A percentile compares a stretch with the other conserved stretches of the same genome.
Evolutionary conservation across 2,888 invertebrate species (phyloP).

Genomic region (Xiphydria camelus): DNA sequence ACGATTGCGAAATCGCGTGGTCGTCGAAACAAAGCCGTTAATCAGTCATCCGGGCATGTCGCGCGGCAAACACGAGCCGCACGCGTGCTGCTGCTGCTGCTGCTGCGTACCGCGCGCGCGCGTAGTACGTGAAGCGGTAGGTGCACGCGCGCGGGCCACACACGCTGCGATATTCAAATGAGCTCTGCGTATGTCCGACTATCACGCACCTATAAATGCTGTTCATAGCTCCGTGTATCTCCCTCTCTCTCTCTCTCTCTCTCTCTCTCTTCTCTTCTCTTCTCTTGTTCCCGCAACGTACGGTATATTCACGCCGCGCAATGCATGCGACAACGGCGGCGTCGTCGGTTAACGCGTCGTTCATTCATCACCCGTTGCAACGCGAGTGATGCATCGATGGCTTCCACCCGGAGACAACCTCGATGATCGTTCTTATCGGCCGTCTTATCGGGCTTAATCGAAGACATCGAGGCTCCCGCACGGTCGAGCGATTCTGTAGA

Average conservation of each 20-base stretch:
- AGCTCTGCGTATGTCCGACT: slow-evolving; percentile 28
- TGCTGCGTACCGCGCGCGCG: background rate
- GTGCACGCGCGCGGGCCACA: slow-evolving; percentile 39
- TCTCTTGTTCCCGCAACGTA: background rate
- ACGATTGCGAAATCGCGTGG: slow-evolving; percentile 25
- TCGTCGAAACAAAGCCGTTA: slow-evolving; percentile 6
- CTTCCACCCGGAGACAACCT: too few species aligned
- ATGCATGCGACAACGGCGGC: background rate
- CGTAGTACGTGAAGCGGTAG: slow-evolving; percentile 11
- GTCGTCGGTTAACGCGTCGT: background rate
- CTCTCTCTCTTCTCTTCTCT: too few species aligned
- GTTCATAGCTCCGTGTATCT: slow-evolving; percentile 15
- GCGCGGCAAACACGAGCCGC: slow-evolving; percentile 17
- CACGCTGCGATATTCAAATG: slow-evolving; percentile 46
- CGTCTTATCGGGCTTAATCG: background rate
- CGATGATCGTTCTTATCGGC: background rate
- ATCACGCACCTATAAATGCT: slow-evolving; percentile 30
- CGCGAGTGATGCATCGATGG: too few species aligned
- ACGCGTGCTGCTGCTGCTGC: slow-evolving; percentile 1
- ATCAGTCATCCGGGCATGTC: slow-evolving; percentile 1
- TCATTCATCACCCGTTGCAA: background rate
- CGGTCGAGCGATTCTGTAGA: too few species aligned
- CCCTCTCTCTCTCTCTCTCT: too few species aligned
- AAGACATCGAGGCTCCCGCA: too few species aligned
- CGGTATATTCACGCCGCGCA: slow-evolving; percentile 1